A percentile compares a stretch with the other conserved stretches of the same genome.
phyloP scores from a whole-genome alignment of 2,888 invertebrate genomes.

The Blomia tropicalis region DNA sequence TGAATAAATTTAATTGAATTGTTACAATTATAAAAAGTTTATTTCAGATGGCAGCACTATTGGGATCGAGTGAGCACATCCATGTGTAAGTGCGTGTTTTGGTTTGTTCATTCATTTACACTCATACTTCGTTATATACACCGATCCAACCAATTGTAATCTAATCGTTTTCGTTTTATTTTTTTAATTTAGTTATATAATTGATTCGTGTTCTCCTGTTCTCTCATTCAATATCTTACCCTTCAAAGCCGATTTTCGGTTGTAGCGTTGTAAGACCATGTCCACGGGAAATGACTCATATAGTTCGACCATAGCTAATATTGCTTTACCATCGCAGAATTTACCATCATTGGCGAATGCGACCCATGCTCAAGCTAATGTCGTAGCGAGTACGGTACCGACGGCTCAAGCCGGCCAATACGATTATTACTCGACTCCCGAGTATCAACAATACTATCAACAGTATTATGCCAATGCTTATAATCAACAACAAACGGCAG shows the following conservation, averaged over 20 bases:
- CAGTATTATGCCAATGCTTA: constrained; percentile 6
- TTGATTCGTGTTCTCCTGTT: too few species aligned
- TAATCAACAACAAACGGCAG: not conserved
- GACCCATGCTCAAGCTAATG: not conserved
- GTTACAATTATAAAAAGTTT: too few species aligned
- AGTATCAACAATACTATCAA: constrained; percentile 15
- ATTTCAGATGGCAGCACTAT: too few species aligned
- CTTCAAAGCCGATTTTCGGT: too few species aligned
- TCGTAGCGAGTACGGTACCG: not conserved
- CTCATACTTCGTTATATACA: too few species aligned
- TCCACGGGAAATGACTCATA: not conserved
- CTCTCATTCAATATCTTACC: too few species aligned
- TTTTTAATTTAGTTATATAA: too few species aligned
- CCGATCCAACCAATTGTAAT: not conserved
- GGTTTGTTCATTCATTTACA: too few species aligned
- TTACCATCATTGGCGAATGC: not conserved
- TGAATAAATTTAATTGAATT: too few species aligned
- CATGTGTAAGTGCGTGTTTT: too few species aligned
- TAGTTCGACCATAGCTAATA: constrained; percentile 6
- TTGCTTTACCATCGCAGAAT: constrained; percentile 14
- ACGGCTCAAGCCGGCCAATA: not conserved
- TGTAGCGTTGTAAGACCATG: constrained; percentile 10
- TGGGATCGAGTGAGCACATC: too few species aligned
- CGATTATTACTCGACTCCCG: constrained; percentile 2
- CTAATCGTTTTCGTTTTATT: not conserved